Evolutionary conservation across 2,797 vertebrate species (phyloP).

Genomic region (Sphaeramia orbicularis): DNA sequence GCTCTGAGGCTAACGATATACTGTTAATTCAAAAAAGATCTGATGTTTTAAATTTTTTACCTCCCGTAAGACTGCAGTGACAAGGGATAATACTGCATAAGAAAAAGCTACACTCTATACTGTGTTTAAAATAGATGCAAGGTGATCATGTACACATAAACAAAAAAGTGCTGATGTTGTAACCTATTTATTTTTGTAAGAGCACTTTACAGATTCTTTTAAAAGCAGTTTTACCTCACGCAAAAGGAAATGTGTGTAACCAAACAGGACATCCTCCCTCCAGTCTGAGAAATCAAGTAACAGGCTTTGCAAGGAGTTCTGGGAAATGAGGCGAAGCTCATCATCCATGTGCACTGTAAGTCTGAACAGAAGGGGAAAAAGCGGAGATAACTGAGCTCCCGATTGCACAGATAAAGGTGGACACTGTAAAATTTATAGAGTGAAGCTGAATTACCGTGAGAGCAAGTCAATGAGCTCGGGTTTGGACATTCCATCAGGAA

Average conservation of each 20-base stretch:
- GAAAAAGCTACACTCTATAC: not conserved
- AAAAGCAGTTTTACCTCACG: conserved; percentile 75
- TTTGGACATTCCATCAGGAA: conserved; percentile 98
- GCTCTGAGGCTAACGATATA: too few species aligned
- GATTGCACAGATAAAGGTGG: not conserved
- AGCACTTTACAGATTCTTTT: not conserved
- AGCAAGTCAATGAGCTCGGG: conserved; percentile 97
- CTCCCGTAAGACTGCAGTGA: not conserved
- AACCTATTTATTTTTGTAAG: not conserved
- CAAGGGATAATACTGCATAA: not conserved
- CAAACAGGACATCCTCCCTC: conserved; percentile 97
- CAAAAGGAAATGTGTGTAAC: conserved; percentile 96
- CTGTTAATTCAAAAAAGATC: conserved; percentile 1
- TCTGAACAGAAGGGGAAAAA: conserved; percentile 73
- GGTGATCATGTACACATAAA: too few species aligned
- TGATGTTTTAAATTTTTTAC: not conserved
- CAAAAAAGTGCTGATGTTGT: not conserved
- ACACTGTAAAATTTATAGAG: not conserved
- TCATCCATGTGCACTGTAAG: conserved; percentile 99
- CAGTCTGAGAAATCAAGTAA: conserved; percentile 97
- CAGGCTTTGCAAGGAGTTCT: conserved; percentile 97
- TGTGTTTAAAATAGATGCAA: too few species aligned
- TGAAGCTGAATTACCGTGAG: conserved; percentile 86
- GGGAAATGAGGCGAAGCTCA: conserved; percentile 96
- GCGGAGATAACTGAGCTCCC: not conserved